Evolutionary conservation across 2,797 vertebrate genomes (phyloP).

Genomic region (Sebastes steindachneri): DNA sequence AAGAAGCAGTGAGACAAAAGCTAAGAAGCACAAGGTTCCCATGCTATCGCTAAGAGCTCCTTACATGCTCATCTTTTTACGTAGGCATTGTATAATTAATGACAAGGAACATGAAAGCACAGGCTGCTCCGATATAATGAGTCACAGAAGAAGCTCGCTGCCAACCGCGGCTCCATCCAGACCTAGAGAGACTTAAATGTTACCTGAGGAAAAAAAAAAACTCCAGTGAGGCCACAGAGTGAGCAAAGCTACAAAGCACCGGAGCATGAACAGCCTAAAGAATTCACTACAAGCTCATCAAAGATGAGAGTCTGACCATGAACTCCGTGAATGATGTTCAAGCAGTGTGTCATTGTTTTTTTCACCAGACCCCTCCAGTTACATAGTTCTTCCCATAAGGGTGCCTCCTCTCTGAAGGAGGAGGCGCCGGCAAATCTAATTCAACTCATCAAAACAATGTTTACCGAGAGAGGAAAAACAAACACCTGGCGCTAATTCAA

Average conservation of each 20-base stretch:
- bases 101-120: conserved; percentile 36
- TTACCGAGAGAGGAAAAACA: conserved; percentile 60
- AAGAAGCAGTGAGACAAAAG: conserved; percentile 6
- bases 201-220: conserved; percentile 1
- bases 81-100: conserved; percentile 74
- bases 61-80: conserved; percentile 61
- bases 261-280: background rate
- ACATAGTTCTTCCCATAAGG: background rate
- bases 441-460: conserved; percentile 62
- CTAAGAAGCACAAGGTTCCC: conserved; percentile 3
- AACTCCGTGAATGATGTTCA: background rate
- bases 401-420: conserved; percentile 11
- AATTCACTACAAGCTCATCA: conserved; percentile 21
- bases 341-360: background rate
- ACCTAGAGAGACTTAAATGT: conserved; percentile 2
- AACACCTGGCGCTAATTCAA: conserved; percentile 52
- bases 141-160: conserved; percentile 17
- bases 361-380: background rate
- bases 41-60: conserved; percentile 43
- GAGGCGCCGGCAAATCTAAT: conserved; percentile 24
- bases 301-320: conserved; percentile 5
- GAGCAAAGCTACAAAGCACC: conserved; percentile 5
- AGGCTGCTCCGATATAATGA: conserved; percentile 20
- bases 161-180: conserved; percentile 8
- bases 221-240: background rate